phyloP scores from a whole-genome alignment of 2,888 invertebrate genomes.

The Rosalia funebris region DNA sequence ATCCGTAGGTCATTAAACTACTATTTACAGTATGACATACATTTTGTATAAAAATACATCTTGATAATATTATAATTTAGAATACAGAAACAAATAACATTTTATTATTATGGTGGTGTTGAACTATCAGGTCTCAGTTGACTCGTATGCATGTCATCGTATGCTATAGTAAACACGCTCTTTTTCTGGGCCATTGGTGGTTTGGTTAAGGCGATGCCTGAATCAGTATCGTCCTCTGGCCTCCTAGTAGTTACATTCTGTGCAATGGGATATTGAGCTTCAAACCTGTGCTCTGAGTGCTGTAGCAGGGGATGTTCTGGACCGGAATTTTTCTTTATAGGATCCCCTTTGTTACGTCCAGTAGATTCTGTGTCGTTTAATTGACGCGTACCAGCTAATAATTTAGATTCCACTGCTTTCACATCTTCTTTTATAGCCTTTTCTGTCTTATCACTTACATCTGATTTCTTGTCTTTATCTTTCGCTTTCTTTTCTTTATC shows the following conservation, averaged over 20 bases:
- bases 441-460: slow-evolving; percentile 47
- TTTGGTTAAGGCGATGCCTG: slow-evolving; percentile 80
- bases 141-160: slow-evolving; percentile 88
- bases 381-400: slow-evolving; percentile 43
- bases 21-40: slow-evolving; percentile 41
- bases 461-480: slow-evolving; percentile 11
- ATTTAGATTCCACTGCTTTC: slow-evolving; percentile 46
- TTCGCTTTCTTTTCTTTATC: slow-evolving; percentile 62
- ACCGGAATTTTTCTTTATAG: slow-evolving; percentile 47
- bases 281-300: slow-evolving; percentile 82
- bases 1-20: slow-evolving; percentile 39
- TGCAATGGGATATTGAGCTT: slow-evolving; percentile 60
- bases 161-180: slow-evolving; percentile 92
- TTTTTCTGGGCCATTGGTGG: slow-evolving; percentile 86
- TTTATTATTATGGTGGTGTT: slow-evolving; percentile 69
- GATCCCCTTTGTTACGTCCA: slow-evolving; percentile 48
- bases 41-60: slow-evolving; percentile 40
- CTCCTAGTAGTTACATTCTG: slow-evolving; percentile 60
- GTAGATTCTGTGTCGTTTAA: slow-evolving; percentile 53
- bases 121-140: slow-evolving; percentile 83
- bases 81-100: slow-evolving; percentile 28
- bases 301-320: slow-evolving; percentile 76
- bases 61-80: slow-evolving; percentile 31
- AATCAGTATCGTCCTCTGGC: slow-evolving; percentile 74
- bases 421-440: slow-evolving; percentile 48